These are phyloP conservation scores for Drosophila kambysellisi DNA, from an alignment of 2,888 invertebrate species.

Conservation along the genomic window DNA sequence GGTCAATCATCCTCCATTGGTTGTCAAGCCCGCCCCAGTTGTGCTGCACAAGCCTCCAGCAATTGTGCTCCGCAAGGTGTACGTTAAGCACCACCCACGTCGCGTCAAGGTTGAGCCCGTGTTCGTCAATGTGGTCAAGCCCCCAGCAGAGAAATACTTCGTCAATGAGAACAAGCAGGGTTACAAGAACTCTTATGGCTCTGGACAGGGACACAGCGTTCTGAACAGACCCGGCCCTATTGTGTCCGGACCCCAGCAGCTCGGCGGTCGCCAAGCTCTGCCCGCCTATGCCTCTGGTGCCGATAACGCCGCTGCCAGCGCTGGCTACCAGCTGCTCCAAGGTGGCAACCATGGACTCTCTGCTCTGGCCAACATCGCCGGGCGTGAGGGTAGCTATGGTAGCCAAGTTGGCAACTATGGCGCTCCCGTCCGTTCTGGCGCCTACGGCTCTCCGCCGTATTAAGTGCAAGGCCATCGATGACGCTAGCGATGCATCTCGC, in stretches of 20 bases:
- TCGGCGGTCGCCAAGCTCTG: slow-evolving; percentile 52
- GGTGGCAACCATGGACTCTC: slow-evolving; percentile 77
- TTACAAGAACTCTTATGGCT: slow-evolving; percentile 41
- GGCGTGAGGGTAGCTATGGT: slow-evolving; percentile 62
- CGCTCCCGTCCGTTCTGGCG: slow-evolving; percentile 42
- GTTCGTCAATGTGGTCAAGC: slow-evolving; percentile 84
- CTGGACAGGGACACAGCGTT: slow-evolving; percentile 26
- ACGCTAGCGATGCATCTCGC: slow-evolving; percentile 23
- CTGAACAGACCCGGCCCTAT: slow-evolving; percentile 44
- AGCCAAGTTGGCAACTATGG: slow-evolving; percentile 34
- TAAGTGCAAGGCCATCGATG: slow-evolving; percentile 37
- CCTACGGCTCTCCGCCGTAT: slow-evolving; percentile 56
- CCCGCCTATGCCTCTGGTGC: slow-evolving; percentile 72
- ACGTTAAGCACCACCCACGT: slow-evolving; percentile 83
- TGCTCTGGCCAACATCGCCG: slow-evolving; percentile 72
- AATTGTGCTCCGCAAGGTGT: slow-evolving; percentile 83
- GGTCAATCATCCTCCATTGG: slow-evolving; percentile 84
- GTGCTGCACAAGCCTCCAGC: slow-evolving; percentile 85
- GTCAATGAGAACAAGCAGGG: slow-evolving; percentile 83
- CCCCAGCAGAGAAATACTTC: slow-evolving; percentile 84
- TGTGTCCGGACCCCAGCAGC: slow-evolving; percentile 48
- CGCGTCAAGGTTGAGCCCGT: slow-evolving; percentile 84
- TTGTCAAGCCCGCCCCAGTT: slow-evolving; percentile 84
- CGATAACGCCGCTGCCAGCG: slow-evolving; percentile 71
- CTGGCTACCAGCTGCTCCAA: slow-evolving; percentile 79